Conservation (phyloP, 2,797 vertebrate genomes). For the Carduelis carduelis region DNA sequence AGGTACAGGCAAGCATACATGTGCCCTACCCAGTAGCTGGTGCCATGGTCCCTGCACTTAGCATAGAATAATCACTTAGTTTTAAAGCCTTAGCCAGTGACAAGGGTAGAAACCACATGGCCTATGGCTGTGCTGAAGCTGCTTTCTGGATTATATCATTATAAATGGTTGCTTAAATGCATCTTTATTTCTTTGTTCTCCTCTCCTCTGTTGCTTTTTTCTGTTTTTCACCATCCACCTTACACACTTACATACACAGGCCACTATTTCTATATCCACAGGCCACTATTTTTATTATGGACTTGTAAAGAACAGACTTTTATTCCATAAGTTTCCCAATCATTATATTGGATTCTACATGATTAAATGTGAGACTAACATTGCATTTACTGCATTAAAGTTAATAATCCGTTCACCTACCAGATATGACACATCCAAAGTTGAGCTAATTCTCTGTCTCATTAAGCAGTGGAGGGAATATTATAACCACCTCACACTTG, state of each 20-base stretch:
- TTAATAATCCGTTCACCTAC: conserved; percentile 59
- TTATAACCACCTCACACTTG: conserved; percentile 3
- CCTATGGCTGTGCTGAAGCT: not conserved
- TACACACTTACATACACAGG: not conserved
- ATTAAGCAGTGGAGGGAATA: conserved; percentile 39
- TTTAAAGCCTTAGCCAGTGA: not conserved
- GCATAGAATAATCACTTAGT: not conserved
- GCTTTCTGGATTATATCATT: not conserved
- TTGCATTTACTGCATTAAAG: conserved; percentile 39
- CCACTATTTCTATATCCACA: not conserved
- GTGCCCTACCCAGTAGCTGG: not conserved
- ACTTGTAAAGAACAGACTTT: not conserved
- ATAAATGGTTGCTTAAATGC: not conserved
- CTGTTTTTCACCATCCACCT: not conserved
- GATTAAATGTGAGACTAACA: not conserved
- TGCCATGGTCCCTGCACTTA: not conserved
- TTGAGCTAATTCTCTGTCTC: conserved; percentile 54
- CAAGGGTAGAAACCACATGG: not conserved
- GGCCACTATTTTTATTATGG: not conserved
- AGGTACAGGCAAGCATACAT: not conserved
- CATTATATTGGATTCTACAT: not conserved
- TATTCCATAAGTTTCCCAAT: not conserved
- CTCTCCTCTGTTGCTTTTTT: not conserved
- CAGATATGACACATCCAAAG: conserved; percentile 24
- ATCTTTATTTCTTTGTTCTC: not conserved